Conservation (phyloP, 64 coral and sea anemone species). For the Stichodactyla mertensii region DNA sequence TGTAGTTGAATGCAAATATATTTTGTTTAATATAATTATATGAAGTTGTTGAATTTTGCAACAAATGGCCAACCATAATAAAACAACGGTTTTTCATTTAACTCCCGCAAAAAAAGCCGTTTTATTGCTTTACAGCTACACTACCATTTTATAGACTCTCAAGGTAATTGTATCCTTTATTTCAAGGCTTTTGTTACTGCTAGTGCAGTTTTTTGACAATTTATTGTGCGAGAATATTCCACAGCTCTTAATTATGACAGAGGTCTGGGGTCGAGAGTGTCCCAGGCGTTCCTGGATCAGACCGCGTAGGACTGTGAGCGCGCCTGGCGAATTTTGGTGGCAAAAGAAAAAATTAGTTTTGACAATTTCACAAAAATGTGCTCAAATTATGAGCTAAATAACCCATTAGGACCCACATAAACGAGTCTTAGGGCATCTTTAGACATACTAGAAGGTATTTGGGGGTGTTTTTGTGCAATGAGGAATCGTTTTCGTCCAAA, state of each 20-base stretch:
- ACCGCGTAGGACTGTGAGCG: not conserved
- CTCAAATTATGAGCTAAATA: not conserved
- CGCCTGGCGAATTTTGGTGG: not conserved
- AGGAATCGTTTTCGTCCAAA: constrained; percentile 18
- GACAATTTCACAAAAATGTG: not conserved
- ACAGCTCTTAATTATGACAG: not conserved
- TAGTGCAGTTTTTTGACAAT: too few species aligned
- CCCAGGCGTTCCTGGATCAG: not conserved
- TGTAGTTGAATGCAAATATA: too few species aligned
- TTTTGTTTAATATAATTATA: too few species aligned
- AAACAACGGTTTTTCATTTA: too few species aligned
- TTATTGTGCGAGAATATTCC: too few species aligned
- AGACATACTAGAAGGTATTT: not conserved
- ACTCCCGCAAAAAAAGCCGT: too few species aligned
- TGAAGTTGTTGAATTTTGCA: too few species aligned
- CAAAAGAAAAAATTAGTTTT: constrained; percentile 27
- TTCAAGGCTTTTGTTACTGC: too few species aligned
- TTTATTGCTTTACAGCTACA: too few species aligned
- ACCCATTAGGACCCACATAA: not conserved
- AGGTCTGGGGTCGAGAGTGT: not conserved
- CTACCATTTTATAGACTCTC: too few species aligned
- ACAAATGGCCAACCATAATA: too few species aligned
- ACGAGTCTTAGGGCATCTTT: not conserved
- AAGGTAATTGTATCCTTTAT: too few species aligned
- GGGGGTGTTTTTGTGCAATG: not conserved